Evolutionary conservation across 2,113 vertebrate genomes (phyloP).

Genomic region (Heptranchias perlo): DNA sequence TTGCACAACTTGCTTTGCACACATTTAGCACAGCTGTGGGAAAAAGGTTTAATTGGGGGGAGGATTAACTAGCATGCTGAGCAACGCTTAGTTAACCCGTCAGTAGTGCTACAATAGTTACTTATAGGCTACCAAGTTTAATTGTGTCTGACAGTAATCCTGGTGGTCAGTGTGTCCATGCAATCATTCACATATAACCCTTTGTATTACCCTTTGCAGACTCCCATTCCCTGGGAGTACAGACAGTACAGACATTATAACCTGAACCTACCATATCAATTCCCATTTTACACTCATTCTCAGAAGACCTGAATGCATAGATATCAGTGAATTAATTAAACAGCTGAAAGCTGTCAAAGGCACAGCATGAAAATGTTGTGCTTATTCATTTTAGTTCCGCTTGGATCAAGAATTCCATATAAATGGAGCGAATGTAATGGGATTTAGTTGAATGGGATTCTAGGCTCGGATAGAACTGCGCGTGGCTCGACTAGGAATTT

Average conservation of each 20-base stretch:
- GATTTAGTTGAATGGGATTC: neutral
- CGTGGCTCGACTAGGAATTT: neutral
- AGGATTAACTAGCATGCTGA: neutral
- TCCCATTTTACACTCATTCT: slow-evolving; percentile 22
- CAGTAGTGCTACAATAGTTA: neutral
- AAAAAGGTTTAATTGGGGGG: neutral
- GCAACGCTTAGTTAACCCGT: neutral
- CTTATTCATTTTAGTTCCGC: neutral
- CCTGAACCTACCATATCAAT: neutral
- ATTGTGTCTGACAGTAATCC: slow-evolving; percentile 17
- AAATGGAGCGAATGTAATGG: neutral
- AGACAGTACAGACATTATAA: neutral
- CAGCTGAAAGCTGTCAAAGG: neutral
- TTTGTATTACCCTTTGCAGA: neutral
- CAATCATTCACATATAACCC: neutral
- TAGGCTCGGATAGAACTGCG: neutral
- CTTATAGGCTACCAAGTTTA: neutral
- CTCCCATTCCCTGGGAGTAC: neutral
- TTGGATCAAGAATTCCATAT: neutral
- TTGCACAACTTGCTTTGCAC: neutral
- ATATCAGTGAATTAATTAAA: neutral
- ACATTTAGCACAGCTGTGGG: neutral
- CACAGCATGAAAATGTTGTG: neutral
- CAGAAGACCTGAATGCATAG: neutral
- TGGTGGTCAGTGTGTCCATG: neutral